Percentiles rank a stretch among this genome's conserved stretches.
phyloP scores from a whole-genome alignment of 37 sponge, comb jelly and placozoan species.

The Diacarnus erythraeanus region DNA sequence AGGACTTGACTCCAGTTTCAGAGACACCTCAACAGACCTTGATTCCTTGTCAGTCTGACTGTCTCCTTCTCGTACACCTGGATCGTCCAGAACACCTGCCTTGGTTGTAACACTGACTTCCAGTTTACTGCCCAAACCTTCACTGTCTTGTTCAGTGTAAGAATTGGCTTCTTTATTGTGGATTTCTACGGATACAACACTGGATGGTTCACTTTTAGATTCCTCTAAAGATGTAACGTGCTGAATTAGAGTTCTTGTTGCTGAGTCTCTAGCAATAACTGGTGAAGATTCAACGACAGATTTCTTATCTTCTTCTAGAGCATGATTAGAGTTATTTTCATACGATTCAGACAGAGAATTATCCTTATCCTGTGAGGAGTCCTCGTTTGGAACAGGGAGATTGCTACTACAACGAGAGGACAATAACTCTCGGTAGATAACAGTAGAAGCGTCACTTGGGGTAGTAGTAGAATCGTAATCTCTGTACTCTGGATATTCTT shows the following conservation, averaged over 20 bases:
- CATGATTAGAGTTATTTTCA: background rate
- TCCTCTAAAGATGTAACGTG: background rate
- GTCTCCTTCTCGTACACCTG: background rate
- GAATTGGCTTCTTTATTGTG: background rate
- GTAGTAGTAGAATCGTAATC: background rate
- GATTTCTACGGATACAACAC: background rate
- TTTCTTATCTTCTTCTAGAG: too few species aligned
- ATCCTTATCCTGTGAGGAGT: background rate
- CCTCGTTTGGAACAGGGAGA: background rate
- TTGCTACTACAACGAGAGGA: constrained; percentile 11
- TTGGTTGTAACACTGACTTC: background rate
- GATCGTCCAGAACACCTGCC: background rate
- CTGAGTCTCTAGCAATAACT: too few species aligned
- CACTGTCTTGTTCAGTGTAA: background rate
- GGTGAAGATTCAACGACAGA: too few species aligned
- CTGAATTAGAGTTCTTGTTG: background rate
- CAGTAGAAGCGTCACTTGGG: constrained; percentile 28
- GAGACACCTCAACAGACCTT: background rate
- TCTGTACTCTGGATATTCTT: background rate
- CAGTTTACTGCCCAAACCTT: background rate
- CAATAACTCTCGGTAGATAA: background rate
- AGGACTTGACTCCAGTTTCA: background rate
- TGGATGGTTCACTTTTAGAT: background rate
- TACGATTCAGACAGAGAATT: background rate
- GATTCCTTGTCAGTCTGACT: background rate